phyloP scores from a whole-genome alignment of 2,888 invertebrate genomes.

The Urechis unicinctus region DNA sequence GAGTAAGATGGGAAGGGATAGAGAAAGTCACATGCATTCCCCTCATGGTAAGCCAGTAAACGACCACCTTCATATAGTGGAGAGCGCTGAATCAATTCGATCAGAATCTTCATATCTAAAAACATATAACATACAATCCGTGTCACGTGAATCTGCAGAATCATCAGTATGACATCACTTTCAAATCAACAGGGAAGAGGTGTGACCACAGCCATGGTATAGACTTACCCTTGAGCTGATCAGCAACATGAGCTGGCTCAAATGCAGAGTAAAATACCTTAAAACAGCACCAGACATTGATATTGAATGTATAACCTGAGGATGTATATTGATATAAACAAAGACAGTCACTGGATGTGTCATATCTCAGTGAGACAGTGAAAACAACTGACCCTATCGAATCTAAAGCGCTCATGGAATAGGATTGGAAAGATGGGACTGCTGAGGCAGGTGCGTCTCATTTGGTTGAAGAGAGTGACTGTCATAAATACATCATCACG shows the following conservation, averaged over 20 bases:
- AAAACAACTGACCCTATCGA: slow-evolving; percentile 57
- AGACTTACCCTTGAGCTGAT: slow-evolving; percentile 37
- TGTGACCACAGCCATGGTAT: no score
- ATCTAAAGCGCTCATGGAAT: slow-evolving; percentile 67
- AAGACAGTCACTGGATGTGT: no score
- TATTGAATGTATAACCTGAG: no score
- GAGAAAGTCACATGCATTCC: slow-evolving; percentile 43
- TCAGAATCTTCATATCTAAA: slow-evolving; percentile 9
- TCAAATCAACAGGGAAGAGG: no score
- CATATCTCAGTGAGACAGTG: no score
- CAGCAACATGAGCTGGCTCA: slow-evolving; percentile 42
- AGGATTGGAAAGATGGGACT: slow-evolving; percentile 67
- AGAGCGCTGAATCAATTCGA: slow-evolving; percentile 12
- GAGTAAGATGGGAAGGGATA: slow-evolving; percentile 43
- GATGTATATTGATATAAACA: no score
- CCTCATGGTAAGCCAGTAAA: slow-evolving; percentile 40
- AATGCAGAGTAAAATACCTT: slow-evolving; percentile 36
- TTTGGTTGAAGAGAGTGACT: slow-evolving; percentile 64
- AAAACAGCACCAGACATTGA: no score
- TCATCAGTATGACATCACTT: no score
- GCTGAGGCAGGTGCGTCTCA: slow-evolving; percentile 62
- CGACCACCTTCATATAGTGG: slow-evolving; percentile 25
- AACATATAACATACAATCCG: no score
- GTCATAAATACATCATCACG: slow-evolving; percentile 70
- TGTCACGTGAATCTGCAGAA: no score